Conservation (phyloP, 2,797 vertebrate species). For the Sorex maritimensis region DNA sequence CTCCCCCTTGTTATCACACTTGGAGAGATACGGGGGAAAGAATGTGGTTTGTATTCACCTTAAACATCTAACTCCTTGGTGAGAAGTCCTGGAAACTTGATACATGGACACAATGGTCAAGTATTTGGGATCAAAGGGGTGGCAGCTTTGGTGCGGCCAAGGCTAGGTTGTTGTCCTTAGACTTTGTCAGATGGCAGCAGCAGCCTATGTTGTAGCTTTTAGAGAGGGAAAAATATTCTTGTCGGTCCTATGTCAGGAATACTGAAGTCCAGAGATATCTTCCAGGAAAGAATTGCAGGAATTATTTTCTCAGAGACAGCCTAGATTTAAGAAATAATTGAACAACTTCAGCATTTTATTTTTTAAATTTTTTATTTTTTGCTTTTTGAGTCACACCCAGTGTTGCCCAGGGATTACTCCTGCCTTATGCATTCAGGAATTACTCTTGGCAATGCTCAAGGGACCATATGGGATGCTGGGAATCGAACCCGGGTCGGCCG, state of each 20-base stretch:
- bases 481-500: too few relatives aligned
- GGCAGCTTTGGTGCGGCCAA: neutral
- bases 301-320: neutral
- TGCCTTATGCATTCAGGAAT: too few relatives aligned
- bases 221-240: neutral
- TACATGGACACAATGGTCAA: neutral
- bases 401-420: too few relatives aligned
- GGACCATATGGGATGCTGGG: too few relatives aligned
- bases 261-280: neutral
- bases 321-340: neutral
- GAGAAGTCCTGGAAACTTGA: neutral
- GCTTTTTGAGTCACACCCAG: too few relatives aligned
- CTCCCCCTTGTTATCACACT: neutral
- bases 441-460: too few relatives aligned
- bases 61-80: neutral
- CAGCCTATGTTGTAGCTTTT: too few relatives aligned
- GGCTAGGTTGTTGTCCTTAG: neutral
- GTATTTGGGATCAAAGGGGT: neutral
- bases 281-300: neutral
- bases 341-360: too few relatives aligned
- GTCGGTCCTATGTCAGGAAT: neutral
- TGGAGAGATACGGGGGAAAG: neutral
- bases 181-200: neutral
- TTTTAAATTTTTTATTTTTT: too few relatives aligned
- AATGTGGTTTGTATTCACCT: neutral